Base-by-base conservation (phyloP, 2,888 invertebrate species). In the Netelia melanura region DNA sequence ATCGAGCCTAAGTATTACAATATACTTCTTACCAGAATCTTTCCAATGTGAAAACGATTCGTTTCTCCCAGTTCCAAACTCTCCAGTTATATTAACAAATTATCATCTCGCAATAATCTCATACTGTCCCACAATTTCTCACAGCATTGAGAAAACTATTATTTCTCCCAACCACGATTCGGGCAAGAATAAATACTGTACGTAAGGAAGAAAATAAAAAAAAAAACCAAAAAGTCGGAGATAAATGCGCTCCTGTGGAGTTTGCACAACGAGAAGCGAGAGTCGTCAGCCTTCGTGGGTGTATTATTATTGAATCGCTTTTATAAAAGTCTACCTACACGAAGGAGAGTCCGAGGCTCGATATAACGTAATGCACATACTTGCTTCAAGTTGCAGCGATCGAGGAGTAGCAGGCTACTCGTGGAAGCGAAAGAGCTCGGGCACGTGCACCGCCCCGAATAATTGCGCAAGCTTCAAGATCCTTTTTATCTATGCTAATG, bases 401-500 rank as follows among this genome's bases (percentile, higher is more conserved):
- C 52, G 44, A 38, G 68, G 21, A 70, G 72, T n/a, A 80, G 21
- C 62, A 67, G 76, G 58, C 72, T 68, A 67, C 62, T 61, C 58
- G 25, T 10, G 11, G n/a, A 56, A 56, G 11, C 56, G 84, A 68
- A 81, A 84, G 81, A 72, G 72, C 81, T 79, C 82, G 65, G 78
- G 78, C 85, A 85, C 85, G 85, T 82, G 85, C 85, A 82, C 85
- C 83, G 77, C 83, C 83, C 76, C 85, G 85, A 83, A 86, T 83
- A 80, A 86, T 86, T 85, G 84, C 82, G 85, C 86, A 84, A 86
- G 71, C 62, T 71, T 76, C 83, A 70, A 78, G 81, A 83, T 86
- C 77, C 80, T 83, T 86, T 83, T 86, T 84, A 86, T 85, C 86
- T 85, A 81, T 83, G 80, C 80, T 82, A 86, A 86, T 85, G 72